Conservation (phyloP, 2,113 vertebrate species). For the Eulemur rufifrons region DNA sequence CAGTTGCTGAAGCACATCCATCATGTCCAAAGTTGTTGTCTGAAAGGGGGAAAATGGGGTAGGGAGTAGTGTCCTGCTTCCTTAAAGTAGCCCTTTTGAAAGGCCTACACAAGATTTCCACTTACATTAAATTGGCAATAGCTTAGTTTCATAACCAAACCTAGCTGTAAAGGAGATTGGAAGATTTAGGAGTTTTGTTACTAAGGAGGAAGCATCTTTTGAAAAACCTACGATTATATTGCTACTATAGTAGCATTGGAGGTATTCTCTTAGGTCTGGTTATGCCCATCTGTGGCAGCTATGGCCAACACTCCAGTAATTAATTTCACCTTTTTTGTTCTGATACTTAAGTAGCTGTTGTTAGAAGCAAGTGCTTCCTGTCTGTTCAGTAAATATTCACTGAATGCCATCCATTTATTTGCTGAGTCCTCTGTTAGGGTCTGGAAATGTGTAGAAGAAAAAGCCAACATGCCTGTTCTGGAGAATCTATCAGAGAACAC, state of each 20-base stretch:
- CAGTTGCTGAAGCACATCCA: background rate
- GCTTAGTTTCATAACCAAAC: background rate
- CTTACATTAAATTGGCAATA: background rate
- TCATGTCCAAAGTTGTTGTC: background rate
- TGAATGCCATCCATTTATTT: constrained; percentile 1
- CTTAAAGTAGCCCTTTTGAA: background rate
- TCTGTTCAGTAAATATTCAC: background rate
- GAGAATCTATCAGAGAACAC: background rate
- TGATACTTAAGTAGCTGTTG: constrained; percentile 8
- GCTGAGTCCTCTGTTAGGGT: background rate
- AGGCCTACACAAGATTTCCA: background rate
- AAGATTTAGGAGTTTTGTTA: constrained; percentile 30
- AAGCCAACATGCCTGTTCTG: background rate
- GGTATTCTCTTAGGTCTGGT: background rate
- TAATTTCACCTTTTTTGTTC: background rate
- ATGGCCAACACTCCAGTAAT: background rate
- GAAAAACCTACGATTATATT: background rate
- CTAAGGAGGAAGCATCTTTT: constrained; percentile 30
- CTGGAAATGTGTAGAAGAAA: background rate
- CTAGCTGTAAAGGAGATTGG: background rate
- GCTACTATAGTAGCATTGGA: background rate
- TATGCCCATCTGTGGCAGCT: background rate
- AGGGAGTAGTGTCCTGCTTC: background rate
- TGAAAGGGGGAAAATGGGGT: background rate
- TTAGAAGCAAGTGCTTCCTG: constrained; percentile 12